Percentiles rank a stretch among this genome's conserved stretches.
These are phyloP conservation scores for Caiman crocodilus DNA, from an alignment of 2,797 vertebrate genomes.

Conservation along the genomic window DNA sequence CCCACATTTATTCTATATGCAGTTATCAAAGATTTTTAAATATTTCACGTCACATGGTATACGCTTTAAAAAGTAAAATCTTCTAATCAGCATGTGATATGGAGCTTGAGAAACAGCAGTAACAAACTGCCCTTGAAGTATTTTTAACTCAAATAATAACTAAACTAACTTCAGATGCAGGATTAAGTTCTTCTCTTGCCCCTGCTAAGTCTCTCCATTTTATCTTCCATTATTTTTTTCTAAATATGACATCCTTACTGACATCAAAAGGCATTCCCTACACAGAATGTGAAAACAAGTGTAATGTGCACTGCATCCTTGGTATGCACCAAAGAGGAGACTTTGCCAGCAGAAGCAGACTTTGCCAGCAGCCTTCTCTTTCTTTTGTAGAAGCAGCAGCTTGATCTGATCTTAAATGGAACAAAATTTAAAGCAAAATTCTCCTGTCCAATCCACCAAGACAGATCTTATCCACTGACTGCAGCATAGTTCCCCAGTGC, in stretches of 20 bases:
- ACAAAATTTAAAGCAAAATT: neutral
- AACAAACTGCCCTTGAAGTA: neutral
- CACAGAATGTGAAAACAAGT: neutral
- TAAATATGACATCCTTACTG: neutral
- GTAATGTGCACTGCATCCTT: neutral
- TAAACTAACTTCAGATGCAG: neutral
- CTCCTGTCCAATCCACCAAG: neutral
- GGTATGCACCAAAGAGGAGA: neutral
- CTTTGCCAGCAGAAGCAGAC: neutral
- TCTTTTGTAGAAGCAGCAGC: neutral
- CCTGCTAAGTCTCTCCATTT: neutral
- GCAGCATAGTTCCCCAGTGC: neutral
- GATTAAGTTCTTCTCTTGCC: neutral
- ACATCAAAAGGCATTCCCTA: neutral
- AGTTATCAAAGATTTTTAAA: neutral
- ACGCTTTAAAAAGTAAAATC: neutral
- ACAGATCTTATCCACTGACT: neutral
- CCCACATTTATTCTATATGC: neutral
- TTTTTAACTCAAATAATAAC: neutral
- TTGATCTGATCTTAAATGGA: neutral
- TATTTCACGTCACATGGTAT: neutral
- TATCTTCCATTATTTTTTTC: neutral
- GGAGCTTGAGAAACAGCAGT: neutral
- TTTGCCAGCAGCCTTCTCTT: neutral
- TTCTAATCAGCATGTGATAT: neutral